Evolutionary conservation across 2,797 vertebrate genomes (phyloP).

Genomic region (Bovichtus diacanthus): DNA sequence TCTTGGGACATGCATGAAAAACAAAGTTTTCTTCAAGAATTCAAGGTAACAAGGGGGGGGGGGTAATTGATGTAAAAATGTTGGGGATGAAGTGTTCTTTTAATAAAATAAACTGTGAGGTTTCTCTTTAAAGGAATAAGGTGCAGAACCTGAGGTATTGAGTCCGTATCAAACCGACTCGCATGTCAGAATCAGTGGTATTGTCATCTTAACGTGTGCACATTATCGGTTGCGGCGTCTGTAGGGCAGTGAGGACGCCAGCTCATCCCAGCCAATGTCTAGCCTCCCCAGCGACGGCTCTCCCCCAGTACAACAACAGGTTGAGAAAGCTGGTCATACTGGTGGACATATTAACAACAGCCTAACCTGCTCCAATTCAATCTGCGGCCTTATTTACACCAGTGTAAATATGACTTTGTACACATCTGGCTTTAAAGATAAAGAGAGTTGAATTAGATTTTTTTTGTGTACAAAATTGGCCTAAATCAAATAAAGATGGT

Average conservation of each 20-base stretch:
- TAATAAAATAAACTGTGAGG: not conserved
- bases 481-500: not conserved
- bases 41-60: too few relatives aligned
- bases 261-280: conserved; percentile 79
- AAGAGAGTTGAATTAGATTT: not conserved
- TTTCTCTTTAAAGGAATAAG: conserved; percentile 11
- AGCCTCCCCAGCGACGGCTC: conserved; percentile 76
- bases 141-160: not conserved
- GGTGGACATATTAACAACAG: conserved; percentile 71
- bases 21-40: too few relatives aligned
- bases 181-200: conserved; percentile 9
- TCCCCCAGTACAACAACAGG: conserved; percentile 78
- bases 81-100: too few relatives aligned
- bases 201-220: conserved; percentile 65
- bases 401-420: conserved; percentile 41
- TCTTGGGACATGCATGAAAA: too few relatives aligned
- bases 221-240: conserved; percentile 77
- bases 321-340: conserved; percentile 71
- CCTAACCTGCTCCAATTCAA: conserved; percentile 63
- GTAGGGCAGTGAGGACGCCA: conserved; percentile 83
- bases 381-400: conserved; percentile 34
- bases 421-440: conserved; percentile 51
- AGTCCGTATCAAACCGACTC: conserved; percentile 16
- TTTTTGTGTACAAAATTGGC: not conserved
- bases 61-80: too few relatives aligned